Conservation (phyloP, 30 jellyfish, hydroid and myxozoan species). For the Turritopsis dohrnii region DNA sequence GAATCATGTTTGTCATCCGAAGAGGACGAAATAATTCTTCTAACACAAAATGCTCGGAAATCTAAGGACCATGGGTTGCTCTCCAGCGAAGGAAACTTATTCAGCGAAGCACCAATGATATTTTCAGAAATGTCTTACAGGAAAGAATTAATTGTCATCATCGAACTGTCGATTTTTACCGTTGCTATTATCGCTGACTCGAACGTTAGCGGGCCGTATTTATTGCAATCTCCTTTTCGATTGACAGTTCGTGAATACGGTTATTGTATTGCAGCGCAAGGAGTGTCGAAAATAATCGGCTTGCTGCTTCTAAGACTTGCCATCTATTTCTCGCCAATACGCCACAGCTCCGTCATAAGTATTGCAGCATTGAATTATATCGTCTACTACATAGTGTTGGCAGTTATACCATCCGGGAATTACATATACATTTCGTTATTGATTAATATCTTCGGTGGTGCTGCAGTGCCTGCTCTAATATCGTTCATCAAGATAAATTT, state of each 20-base stretch:
- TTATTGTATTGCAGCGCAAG: conserved; percentile 30
- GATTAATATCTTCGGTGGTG: conserved; percentile 32
- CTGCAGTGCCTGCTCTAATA: conserved; percentile 25
- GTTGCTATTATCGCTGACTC: conserved; percentile 31
- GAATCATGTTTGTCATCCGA: background rate
- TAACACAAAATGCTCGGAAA: conserved; percentile 6
- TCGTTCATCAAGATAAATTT: conserved; percentile 32
- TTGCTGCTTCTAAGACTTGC: conserved; percentile 2
- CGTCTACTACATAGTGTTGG: conserved; percentile 25
- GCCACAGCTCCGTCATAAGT: conserved; percentile 20
- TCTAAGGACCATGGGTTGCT: conserved; percentile 13
- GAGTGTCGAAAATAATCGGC: conserved; percentile 28
- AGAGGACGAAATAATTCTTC: conserved; percentile 11
- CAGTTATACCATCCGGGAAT: conserved; percentile 1
- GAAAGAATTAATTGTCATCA: conserved; percentile 21
- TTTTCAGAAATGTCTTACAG: conserved; percentile 29
- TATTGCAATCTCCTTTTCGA: conserved; percentile 28
- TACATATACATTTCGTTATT: background rate
- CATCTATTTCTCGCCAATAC: background rate
- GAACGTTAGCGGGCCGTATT: conserved; percentile 26
- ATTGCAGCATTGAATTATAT: conserved; percentile 26
- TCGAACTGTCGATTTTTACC: conserved; percentile 21
- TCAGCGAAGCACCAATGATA: conserved; percentile 43
- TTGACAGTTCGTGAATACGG: conserved; percentile 19
- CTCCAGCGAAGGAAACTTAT: conserved; percentile 4